Percentiles rank a stretch among this genome's conserved stretches.
These are phyloP conservation scores for Basileuterus tristriatus DNA, from an alignment of 2,797 vertebrate species.

Conservation along the genomic window DNA sequence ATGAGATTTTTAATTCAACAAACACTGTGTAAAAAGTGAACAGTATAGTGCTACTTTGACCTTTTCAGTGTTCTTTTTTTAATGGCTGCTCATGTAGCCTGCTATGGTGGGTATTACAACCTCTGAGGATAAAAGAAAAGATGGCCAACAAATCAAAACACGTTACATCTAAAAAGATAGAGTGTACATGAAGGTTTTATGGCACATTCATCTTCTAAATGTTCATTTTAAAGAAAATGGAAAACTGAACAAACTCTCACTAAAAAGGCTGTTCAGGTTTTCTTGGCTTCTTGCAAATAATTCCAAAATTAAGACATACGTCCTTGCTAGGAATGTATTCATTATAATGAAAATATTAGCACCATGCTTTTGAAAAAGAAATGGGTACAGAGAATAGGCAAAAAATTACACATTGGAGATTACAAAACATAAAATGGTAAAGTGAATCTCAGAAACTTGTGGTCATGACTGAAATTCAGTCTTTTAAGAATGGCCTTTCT, in stretches of 20 bases:
- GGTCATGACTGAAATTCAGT: background rate
- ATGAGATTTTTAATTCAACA: conserved; percentile 35
- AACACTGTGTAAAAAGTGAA: background rate
- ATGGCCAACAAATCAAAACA: conserved; percentile 18
- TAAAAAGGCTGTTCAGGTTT: background rate
- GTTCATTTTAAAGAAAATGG: background rate
- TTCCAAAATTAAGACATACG: background rate
- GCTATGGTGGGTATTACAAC: background rate
- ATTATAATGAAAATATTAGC: background rate
- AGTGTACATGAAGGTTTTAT: background rate
- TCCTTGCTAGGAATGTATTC: background rate
- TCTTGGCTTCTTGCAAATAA: background rate
- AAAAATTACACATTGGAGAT: background rate
- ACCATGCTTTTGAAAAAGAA: background rate
- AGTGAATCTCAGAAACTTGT: background rate
- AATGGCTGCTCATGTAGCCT: background rate
- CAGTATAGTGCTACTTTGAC: background rate
- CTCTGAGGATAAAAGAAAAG: conserved; percentile 18
- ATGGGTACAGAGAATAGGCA: background rate
- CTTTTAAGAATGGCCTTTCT: background rate
- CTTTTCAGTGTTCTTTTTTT: conserved; percentile 35
- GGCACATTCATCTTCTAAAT: background rate
- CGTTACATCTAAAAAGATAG: background rate
- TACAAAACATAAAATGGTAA: background rate
- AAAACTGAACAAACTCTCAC: background rate